Evolutionary conservation across 2,888 invertebrate genomes (phyloP), one percentile per base, ranked within the genome.

Genomic region (Dryobotodes eremita): DNA sequence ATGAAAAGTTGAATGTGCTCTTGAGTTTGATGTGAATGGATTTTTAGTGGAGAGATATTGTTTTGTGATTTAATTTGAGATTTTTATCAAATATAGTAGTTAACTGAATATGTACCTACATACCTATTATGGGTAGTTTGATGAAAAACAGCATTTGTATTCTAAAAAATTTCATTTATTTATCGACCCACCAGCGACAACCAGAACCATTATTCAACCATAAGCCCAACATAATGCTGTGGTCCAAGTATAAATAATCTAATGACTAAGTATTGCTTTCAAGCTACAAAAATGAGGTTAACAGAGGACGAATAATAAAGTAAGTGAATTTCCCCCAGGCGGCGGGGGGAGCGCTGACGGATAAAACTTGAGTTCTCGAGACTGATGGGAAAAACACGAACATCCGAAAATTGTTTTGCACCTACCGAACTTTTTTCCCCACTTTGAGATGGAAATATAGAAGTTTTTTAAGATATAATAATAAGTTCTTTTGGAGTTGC

Each of bases 221-320:
- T 61, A 82, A 62, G 46, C 69, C 77, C n/a, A 66, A 81, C 88
- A 82, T 81, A 76, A 87, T 73, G 79, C 79, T 71, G 64, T 79
- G 81, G 81, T 87, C 89, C 89, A 84, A 89, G 81, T 87, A 80
- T 87, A 81, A 89, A 88, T 87, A n/a, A 86, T 84, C 79, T 81
- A 75, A 83, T 88, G 89, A 88, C 89, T 87, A 88, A 89, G 87
- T 88, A 87, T 87, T 74, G 82, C 75, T 76, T 80, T 79, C 75
- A 80, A 83, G 81, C 84, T 80, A 86, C 82, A 89, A 88, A 89
- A 89, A 89, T 89, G 88, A 85, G 89, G 88, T 85, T 89, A 89
- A 85, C 86, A 86, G 79, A 83, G 81, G 79, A 77, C 82, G 89
- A 89, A 89, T 84, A 89, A 89, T 88, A 87, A 89, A 88, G 77